Evolutionary conservation across 2,797 vertebrate species (phyloP), one percentile per base, ranked within the genome.

Genomic region (Melanotaenia pygmaea): DNA sequence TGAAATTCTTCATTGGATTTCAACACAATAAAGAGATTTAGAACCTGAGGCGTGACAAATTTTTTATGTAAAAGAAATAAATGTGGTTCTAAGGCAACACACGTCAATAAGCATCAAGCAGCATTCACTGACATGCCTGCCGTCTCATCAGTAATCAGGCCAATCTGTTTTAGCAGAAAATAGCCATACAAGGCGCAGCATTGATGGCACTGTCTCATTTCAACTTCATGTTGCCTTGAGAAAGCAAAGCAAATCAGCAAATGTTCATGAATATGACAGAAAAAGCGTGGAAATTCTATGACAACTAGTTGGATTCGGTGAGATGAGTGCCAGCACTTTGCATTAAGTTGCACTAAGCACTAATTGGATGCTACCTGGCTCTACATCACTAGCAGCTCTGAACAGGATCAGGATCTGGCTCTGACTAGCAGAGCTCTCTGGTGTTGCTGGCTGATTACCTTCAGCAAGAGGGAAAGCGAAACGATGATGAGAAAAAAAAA

Each of bases 311-410:
- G 86, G 92, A 94, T 88, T 85, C 59, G 82, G 82, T 82, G 83
- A 80, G 77, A 69, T 2, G 78, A 74, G 88, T 93, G 93, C 92
- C 93, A 95, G 88, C 91, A 86, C 90, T 93, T 93, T 91, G 90
- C 93, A 92, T 94, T 93, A 93, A 93, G 92, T 94, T 94, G 86
- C 88, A 87, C 80, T 82, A 86, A 92, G 85, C 89, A 56, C 93
- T 95, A 95, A 95, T 94, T 95, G 93, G 93, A 94, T 90, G 88
- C 84, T 95, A 95, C 92, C 94, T 94, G 93, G 93, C 93, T 90
- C 84, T 72, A 90, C 92, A 93, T 94, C 91, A 93, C 91, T 92
- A 79, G 88, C 80, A 73, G 90, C 81, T 89, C 87, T 70, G 83
- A 91, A 81, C 84, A 84, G 83, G 85, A 90, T 90, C 82, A 76